Evolutionary conservation across 2,888 invertebrate species (phyloP).

Genomic region (Penaeus monodon): DNA sequence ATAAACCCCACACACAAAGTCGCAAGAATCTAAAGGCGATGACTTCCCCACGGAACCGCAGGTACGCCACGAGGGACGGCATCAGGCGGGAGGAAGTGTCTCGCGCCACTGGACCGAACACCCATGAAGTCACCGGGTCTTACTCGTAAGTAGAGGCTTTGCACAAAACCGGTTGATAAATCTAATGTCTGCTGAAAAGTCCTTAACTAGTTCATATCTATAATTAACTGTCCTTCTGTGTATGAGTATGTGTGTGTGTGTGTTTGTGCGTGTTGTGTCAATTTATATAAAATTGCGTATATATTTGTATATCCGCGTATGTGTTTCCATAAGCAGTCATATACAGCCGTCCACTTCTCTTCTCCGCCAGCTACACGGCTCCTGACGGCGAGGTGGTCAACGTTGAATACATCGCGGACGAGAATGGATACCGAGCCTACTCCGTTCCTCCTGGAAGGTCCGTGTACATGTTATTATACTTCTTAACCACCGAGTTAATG

Average conservation of each 20-base stretch:
- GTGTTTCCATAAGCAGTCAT: not conserved
- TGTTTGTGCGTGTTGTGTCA: too few species aligned
- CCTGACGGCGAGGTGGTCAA: slow-evolving; percentile 36
- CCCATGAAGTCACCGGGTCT: slow-evolving; percentile 40
- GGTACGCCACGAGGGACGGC: slow-evolving; percentile 38
- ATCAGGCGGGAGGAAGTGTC: slow-evolving; percentile 30
- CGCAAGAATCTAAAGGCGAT: too few species aligned
- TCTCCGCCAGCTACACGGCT: slow-evolving; percentile 33
- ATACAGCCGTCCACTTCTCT: not conserved
- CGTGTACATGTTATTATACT: too few species aligned
- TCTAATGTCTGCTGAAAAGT: too few species aligned
- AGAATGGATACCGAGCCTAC: slow-evolving; percentile 42
- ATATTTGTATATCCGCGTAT: not conserved
- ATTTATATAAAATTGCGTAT: too few species aligned
- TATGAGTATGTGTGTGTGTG: too few species aligned
- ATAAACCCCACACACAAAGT: too few species aligned
- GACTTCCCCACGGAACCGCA: not conserved
- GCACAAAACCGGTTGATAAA: too few species aligned
- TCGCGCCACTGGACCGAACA: slow-evolving; percentile 23
- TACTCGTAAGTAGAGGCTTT: slow-evolving; percentile 30
- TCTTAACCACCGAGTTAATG: too few species aligned
- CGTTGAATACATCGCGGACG: slow-evolving; percentile 48
- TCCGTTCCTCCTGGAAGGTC: too few species aligned
- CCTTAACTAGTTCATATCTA: too few species aligned
- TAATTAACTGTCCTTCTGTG: too few species aligned